Percentiles rank a stretch among this genome's conserved stretches.
Evolutionary conservation across 2,113 vertebrate species (phyloP).

Genomic region (Dicaeum eximium): DNA sequence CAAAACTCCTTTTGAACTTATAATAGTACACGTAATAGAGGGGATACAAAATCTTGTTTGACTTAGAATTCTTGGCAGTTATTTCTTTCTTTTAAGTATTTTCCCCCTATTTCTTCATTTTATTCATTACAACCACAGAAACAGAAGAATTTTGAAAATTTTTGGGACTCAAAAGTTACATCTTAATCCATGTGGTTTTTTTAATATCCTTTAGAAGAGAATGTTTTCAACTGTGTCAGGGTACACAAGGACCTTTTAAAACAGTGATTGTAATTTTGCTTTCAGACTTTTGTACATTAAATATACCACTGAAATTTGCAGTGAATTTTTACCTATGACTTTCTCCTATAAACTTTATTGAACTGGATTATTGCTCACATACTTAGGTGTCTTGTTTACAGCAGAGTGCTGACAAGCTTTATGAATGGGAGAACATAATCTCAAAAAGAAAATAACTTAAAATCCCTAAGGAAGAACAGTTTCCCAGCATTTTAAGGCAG

Average conservation of each 20-base stretch:
- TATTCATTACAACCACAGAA: not conserved
- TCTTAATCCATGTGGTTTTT: not conserved
- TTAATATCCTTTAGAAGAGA: not conserved
- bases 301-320: not conserved
- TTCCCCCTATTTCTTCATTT: not conserved
- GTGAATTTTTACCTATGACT: not conserved
- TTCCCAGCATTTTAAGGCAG: not conserved
- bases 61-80: not conserved
- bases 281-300: not conserved
- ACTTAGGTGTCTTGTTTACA: not conserved
- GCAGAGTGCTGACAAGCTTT: not conserved
- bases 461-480: not conserved
- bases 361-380: not conserved
- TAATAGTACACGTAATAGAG: not conserved
- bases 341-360: not conserved
- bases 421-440: not conserved
- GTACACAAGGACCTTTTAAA: not conserved
- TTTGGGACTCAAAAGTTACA: not conserved
- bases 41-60: not conserved
- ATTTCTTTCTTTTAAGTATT: not conserved
- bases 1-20: not conserved
- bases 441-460: not conserved
- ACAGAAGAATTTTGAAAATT: not conserved
- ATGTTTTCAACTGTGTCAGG: not conserved
- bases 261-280: not conserved